These are phyloP conservation scores for Limnephilus lunatus DNA, from an alignment of 2,888 invertebrate species.

Conservation along the genomic window DNA sequence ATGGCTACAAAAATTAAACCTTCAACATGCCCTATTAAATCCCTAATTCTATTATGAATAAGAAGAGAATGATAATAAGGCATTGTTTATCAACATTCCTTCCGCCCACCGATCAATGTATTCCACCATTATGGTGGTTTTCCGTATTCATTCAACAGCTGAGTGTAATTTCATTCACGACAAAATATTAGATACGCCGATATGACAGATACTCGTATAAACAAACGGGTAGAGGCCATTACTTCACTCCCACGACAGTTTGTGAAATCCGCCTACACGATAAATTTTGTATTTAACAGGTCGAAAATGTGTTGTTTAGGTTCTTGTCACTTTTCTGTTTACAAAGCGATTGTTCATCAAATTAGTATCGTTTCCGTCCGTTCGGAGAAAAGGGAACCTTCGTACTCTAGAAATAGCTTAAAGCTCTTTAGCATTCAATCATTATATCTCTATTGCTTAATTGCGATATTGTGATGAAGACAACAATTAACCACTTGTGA, in stretches of 20 bases:
- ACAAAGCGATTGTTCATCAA: not conserved
- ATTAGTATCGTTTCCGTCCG: not conserved
- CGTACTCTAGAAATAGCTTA: not conserved
- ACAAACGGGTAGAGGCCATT: not conserved
- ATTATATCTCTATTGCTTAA: not conserved
- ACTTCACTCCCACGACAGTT: not conserved
- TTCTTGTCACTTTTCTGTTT: not conserved
- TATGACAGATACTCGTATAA: not conserved
- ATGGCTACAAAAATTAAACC: no score
- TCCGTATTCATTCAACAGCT: not conserved
- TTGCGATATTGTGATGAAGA: no score
- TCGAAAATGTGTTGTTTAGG: not conserved
- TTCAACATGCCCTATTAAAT: no score
- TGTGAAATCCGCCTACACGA: not conserved
- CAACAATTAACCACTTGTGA: no score
- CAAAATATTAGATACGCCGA: not conserved
- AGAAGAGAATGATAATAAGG: no score
- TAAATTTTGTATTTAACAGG: not conserved
- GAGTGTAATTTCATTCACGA: not conserved
- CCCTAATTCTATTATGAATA: no score
- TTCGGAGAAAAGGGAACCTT: not conserved
- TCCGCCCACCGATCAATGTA: not conserved
- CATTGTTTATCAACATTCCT: not conserved
- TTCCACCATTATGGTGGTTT: not conserved
- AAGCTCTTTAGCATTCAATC: not conserved